phyloP scores from a whole-genome alignment of 2,113 vertebrate genomes.

The Eublepharis macularius region DNA sequence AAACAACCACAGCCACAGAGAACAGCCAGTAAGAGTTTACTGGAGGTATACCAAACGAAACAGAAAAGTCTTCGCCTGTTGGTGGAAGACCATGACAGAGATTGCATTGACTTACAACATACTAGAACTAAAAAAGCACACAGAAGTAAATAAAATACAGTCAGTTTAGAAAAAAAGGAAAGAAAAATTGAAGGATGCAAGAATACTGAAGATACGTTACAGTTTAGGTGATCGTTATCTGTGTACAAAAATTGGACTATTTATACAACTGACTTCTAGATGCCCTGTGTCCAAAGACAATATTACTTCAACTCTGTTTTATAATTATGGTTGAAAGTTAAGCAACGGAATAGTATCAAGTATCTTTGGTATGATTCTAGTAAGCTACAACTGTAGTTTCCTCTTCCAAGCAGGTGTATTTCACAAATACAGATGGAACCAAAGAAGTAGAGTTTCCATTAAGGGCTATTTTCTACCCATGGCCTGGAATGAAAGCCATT shows the following conservation, averaged over 20 bases:
- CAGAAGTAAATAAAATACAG: no score
- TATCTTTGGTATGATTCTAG: conserved; percentile 41
- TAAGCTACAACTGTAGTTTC: neutral
- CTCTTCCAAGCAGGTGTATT: neutral
- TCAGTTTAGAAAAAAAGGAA: no score
- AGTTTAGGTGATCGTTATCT: conserved; percentile 52
- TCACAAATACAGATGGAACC: conserved; percentile 40
- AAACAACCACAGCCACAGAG: no score
- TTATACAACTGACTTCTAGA: conserved; percentile 58
- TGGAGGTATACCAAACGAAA: no score
- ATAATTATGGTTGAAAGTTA: conserved; percentile 34
- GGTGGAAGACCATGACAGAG: no score
- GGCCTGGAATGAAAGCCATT: conserved; percentile 47
- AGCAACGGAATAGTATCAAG: conserved; percentile 15
- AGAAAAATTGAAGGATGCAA: rapidly evolving
- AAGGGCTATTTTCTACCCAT: conserved; percentile 46
- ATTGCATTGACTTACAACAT: no score
- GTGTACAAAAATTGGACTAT: conserved; percentile 59
- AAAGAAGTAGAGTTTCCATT: conserved; percentile 26
- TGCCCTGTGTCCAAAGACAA: conserved; percentile 37
- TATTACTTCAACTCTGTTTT: conserved; percentile 29
- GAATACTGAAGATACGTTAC: conserved; percentile 22
- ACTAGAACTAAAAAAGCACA: no score
- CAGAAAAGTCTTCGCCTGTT: no score
- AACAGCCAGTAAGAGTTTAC: no score